Conservation (phyloP, 1,140 invertebrate genomes). For the Anastrepha ludens region DNA sequence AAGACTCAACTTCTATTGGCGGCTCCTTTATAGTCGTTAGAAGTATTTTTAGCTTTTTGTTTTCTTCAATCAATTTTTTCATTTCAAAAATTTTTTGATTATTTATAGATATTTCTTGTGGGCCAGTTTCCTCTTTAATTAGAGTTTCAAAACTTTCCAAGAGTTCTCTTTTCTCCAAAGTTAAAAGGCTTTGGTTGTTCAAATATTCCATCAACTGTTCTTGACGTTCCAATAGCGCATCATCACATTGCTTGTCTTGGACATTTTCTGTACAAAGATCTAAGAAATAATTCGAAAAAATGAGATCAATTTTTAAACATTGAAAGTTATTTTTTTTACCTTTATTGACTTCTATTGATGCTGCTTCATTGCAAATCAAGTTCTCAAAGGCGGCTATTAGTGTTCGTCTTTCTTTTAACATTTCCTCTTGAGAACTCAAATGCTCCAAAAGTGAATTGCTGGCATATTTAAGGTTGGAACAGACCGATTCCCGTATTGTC, state of each 20-base stretch:
- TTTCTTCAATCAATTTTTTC: constrained; percentile 38
- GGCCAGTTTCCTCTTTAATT: not conserved
- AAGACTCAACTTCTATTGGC: not conserved
- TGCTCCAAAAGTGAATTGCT: not conserved
- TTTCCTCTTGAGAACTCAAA: not conserved
- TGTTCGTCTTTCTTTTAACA: not conserved
- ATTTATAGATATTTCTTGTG: not conserved
- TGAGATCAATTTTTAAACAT: too few species aligned
- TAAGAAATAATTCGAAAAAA: too few species aligned
- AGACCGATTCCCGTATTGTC: not conserved
- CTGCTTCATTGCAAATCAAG: not conserved
- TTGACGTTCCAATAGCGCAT: not conserved
- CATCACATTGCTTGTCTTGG: not conserved
- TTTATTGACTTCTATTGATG: not conserved
- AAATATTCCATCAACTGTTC: not conserved
- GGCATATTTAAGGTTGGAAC: not conserved
- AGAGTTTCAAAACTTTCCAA: constrained; percentile 2
- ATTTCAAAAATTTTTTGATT: not conserved
- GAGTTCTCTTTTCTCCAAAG: not conserved
- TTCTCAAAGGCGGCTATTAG: not conserved
- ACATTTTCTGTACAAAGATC: not conserved
- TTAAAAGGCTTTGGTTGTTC: not conserved
- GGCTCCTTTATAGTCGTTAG: not conserved
- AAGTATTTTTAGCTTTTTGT: not conserved
- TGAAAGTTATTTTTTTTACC: not conserved